phyloP scores from a whole-genome alignment of 2,797 vertebrate species.

The Lutjanus campechanus region DNA sequence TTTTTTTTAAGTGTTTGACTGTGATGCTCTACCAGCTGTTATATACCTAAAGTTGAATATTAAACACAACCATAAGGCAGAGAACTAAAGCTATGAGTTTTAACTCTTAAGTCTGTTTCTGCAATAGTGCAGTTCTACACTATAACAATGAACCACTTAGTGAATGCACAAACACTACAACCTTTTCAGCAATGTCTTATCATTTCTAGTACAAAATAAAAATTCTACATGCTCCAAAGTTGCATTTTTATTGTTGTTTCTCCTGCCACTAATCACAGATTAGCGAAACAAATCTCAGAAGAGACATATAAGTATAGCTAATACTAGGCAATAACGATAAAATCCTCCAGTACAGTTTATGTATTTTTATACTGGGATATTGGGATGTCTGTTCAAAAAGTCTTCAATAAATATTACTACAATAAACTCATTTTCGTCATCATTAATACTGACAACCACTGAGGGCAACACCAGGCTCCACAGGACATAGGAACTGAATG shows the following conservation, averaged over 20 bases:
- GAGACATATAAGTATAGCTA: background rate
- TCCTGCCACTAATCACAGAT: background rate
- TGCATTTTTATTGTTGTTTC: constrained; percentile 20
- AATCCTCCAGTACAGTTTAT: background rate
- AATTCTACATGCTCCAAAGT: constrained; percentile 21
- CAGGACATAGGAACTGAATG: constrained; percentile 11
- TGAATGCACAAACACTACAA: constrained; percentile 1
- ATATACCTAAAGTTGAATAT: constrained; percentile 35
- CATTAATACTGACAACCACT: constrained; percentile 1
- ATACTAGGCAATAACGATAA: background rate
- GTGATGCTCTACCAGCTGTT: constrained; percentile 21
- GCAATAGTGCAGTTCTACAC: background rate
- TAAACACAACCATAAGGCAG: constrained; percentile 31
- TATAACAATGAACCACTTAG: background rate
- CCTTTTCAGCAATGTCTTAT: background rate
- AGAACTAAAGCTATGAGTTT: background rate
- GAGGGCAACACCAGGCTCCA: constrained; percentile 10
- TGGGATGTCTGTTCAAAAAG: too few species aligned
- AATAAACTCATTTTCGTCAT: constrained; percentile 5
- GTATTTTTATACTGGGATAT: background rate
- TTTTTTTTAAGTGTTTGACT: background rate
- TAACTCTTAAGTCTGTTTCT: background rate
- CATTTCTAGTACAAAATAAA: constrained; percentile 43
- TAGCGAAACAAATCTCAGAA: background rate
- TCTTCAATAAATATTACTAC: background rate